Conservation (phyloP, 2,888 invertebrate genomes). For the Hydrotaea diabolus region DNA sequence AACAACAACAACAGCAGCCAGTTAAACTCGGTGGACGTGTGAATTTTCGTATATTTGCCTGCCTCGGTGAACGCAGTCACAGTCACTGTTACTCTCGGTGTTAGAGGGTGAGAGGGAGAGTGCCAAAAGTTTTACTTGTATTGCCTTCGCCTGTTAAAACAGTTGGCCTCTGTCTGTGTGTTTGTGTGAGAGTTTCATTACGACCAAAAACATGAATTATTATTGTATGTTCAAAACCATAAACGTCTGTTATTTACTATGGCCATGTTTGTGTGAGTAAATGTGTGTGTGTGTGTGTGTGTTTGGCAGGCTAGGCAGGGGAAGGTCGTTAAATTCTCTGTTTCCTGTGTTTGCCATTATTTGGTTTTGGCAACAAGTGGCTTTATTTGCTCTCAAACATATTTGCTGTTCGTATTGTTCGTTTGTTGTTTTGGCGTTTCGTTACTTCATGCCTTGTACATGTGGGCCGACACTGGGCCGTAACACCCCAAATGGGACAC, state of each 20-base stretch:
- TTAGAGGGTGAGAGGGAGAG: not conserved
- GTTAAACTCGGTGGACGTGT: not conserved
- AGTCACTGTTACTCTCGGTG: not conserved
- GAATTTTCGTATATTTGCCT: not conserved
- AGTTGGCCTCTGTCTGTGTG: not conserved
- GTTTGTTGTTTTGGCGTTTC: not conserved
- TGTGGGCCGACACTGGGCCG: conserved; percentile 9
- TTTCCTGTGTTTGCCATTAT: not conserved
- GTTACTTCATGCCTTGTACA: conserved; percentile 1
- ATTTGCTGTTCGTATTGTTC: not conserved
- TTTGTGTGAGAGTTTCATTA: conserved; percentile 15
- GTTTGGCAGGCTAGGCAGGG: not conserved
- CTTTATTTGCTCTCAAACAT: conserved; percentile 19
- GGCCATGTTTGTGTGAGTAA: not conserved
- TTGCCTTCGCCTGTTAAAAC: not conserved
- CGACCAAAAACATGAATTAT: conserved; percentile 23
- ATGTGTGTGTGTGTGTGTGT: not conserved
- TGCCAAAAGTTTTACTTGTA: not conserved
- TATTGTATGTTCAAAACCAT: conserved; percentile 31
- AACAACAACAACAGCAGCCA: not conserved
- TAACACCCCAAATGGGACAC: conserved; percentile 26
- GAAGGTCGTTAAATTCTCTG: not conserved
- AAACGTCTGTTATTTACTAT: conserved; percentile 16
- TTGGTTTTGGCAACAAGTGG: conserved; percentile 16
- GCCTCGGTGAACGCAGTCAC: not conserved